Evolutionary conservation across 2,797 vertebrate genomes (phyloP), one percentile per base, ranked within the genome.

Genomic region (Hypotaenidia philippensis): DNA sequence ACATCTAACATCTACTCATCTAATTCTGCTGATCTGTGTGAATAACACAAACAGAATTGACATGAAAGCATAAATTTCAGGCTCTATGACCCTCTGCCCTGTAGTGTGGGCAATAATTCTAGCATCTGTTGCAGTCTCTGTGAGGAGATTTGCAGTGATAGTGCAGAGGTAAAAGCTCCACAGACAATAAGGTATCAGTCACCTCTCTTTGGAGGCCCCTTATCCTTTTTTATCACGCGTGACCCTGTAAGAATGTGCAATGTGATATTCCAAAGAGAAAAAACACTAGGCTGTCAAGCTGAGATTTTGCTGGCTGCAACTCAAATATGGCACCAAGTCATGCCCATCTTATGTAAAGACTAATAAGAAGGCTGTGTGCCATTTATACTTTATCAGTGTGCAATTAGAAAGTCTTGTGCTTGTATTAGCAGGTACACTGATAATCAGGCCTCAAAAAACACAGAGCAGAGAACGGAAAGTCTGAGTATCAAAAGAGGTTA

Each of bases 171-270:
- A 78, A 92, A 88, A 96, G 34, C 66, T 64, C 25, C 25, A 34
- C 23, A 69, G 56, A 94, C 70, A 94, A 68, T 89, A 91, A 91
- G 36, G 68, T 90, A 90, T 69, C 9, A 6, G 64, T 79, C 56
- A 77, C 11, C 29, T 32, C 69, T 94, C 77, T 87, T n/a, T 63
- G 86, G 80, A 83, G 84, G 65, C 61, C 38, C 38, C 79, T 89
- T 82, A 92, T 57, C 86, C 66, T n/a, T 86, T 87, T 85, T 93
- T 87, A 90, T 93, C 80, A 22, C 60, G 55, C 52, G 56, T 94
- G 96, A 95, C 96, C 83, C 93, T 66, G 45, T 70, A 94, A 97
- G 94, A 97, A 97, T 97, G 96, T 94, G 96, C 71, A 96, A 85
- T 38, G 59, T 2, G 77, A 97, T 82, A 94, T 75, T 52, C 69